Evolutionary conservation across 2,797 vertebrate genomes (phyloP).

Genomic region (Pantherophis vulpinus): DNA sequence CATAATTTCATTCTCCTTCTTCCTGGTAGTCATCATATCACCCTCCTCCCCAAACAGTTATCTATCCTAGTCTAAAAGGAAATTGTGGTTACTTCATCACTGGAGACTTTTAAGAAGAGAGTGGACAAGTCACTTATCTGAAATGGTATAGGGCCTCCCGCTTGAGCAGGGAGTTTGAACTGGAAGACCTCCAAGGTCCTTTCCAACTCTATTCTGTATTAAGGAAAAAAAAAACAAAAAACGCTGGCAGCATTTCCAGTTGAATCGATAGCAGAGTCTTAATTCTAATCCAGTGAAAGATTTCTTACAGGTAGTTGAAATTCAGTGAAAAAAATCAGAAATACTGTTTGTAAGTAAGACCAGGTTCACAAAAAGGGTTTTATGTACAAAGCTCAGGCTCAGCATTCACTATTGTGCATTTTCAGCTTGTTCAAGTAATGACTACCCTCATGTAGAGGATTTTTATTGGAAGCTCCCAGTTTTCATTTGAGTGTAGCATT

Average conservation of each 20-base stretch:
- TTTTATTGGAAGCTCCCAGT: neutral
- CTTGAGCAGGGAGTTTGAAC: neutral
- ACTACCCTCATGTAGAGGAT: neutral
- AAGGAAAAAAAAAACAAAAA: neutral
- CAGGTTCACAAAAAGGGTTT: neutral
- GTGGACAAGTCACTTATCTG: neutral
- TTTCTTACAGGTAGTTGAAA: neutral
- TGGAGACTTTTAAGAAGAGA: neutral
- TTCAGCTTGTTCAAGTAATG: neutral
- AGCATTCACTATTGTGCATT: neutral
- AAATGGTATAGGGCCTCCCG: neutral
- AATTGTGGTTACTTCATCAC: neutral
- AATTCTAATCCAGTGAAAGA: neutral
- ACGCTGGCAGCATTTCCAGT: neutral
- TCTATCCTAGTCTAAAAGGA: neutral
- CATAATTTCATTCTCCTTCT: neutral
- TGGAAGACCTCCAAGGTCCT: neutral
- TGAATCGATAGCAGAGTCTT: neutral
- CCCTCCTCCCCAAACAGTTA: neutral
- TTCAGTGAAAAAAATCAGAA: neutral
- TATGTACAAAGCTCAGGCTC: neutral
- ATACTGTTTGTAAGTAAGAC: neutral
- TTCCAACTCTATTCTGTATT: neutral
- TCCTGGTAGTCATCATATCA: neutral
- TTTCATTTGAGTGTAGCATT: neutral